Evolutionary conservation across 2,113 vertebrate genomes (phyloP).

Genomic region (Gobiocypris rarus): DNA sequence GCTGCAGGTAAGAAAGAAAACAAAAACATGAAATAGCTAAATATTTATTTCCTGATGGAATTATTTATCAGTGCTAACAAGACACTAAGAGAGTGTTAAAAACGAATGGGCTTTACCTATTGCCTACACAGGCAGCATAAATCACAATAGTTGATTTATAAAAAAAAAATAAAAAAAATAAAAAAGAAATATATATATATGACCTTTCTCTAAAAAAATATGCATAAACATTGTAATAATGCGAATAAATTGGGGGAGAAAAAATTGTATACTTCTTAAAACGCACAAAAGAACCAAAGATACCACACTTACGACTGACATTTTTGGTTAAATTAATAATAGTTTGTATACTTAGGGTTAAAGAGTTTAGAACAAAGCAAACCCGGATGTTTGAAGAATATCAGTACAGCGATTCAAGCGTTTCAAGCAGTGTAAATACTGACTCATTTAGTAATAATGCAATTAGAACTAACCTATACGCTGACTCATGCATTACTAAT

Average conservation of each 20-base stretch:
- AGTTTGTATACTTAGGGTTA: background rate
- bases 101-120: background rate
- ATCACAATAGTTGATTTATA: too few relatives aligned
- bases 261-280: too few relatives aligned
- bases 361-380: background rate
- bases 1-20: slow-evolving; percentile 81
- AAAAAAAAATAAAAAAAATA: too few relatives aligned
- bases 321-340: background rate
- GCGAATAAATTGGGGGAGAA: too few relatives aligned
- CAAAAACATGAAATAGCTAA: background rate
- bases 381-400: background rate
- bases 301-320: background rate
- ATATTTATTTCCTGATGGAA: background rate
- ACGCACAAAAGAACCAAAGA: background rate
- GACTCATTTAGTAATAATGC: slow-evolving; percentile 15
- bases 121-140: background rate
- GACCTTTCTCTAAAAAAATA: too few relatives aligned
- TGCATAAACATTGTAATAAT: background rate
- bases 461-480: background rate
- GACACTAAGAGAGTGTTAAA: background rate
- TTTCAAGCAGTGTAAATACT: background rate
- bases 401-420: background rate
- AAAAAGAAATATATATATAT: too few relatives aligned
- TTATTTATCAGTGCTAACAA: background rate
- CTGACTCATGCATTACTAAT: slow-evolving; percentile 6